A percentile compares a stretch with the other conserved stretches of the same genome.
Evolutionary conservation across 2,888 invertebrate species (phyloP).

Genomic region (Hydrotaea cyrtoneurina): DNA sequence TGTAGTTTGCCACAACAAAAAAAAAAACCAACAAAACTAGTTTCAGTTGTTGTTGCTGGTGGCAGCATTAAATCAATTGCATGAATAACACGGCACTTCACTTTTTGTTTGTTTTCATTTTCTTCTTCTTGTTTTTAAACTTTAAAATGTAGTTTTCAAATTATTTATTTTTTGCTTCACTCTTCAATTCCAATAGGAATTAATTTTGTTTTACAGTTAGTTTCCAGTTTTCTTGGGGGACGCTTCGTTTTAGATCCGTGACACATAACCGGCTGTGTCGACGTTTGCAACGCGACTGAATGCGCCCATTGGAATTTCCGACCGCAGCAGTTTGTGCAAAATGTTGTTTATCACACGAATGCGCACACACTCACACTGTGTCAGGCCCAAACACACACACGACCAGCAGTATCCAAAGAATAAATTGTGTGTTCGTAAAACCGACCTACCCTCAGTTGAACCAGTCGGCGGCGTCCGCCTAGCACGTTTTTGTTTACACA

Average conservation of each 20-base stretch:
- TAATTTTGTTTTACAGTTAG: constrained; percentile 2
- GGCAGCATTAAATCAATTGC: neutral
- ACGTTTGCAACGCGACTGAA: constrained; percentile 67
- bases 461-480: constrained; percentile 8
- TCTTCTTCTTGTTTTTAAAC: neutral
- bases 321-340: constrained; percentile 43
- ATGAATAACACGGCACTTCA: neutral
- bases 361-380: neutral
- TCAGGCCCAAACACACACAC: neutral
- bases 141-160: constrained; percentile 6
- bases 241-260: constrained; percentile 30
- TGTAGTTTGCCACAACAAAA: too few relatives aligned
- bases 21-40: neutral
- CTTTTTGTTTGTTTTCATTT: neutral
- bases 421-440: constrained; percentile 46
- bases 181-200: constrained; percentile 22
- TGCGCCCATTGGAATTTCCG: constrained; percentile 59
- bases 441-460: constrained; percentile 65
- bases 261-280: constrained; percentile 60
- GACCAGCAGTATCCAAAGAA: constrained; percentile 4
- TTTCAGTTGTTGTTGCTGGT: neutral
- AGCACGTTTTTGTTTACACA: constrained; percentile 58
- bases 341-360: constrained; percentile 26
- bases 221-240: neutral
- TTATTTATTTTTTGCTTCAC: constrained; percentile 15